phyloP scores from a whole-genome alignment of 2,888 invertebrate genomes.

The Metellina segmentata region DNA sequence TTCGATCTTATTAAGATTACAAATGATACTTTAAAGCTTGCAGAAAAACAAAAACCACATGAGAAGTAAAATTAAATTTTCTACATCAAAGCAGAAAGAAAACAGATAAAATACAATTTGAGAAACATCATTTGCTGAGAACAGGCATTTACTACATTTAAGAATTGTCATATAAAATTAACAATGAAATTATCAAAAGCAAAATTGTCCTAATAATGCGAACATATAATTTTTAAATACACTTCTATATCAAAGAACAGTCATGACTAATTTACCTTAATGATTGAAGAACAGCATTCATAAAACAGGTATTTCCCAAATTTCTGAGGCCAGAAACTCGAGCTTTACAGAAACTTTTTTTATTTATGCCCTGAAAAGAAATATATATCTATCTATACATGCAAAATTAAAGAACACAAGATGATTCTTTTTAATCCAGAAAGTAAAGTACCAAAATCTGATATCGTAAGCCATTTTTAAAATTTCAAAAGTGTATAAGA shows the following conservation, averaged over 20 bases:
- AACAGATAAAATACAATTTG: background rate
- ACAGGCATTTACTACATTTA: background rate
- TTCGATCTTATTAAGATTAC: too few species aligned
- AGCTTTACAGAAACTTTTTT: conserved; percentile 81
- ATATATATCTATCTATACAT: background rate
- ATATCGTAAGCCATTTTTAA: too few species aligned
- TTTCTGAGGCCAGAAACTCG: conserved; percentile 88
- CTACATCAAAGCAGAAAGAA: background rate
- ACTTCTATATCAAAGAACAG: too few species aligned
- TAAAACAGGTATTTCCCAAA: conserved; percentile 92
- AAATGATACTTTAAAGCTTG: too few species aligned
- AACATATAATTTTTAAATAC: too few species aligned
- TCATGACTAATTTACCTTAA: conserved; percentile 82
- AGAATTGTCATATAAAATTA: too few species aligned
- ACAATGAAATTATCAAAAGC: too few species aligned
- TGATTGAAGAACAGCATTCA: conserved; percentile 92
- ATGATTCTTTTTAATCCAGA: too few species aligned
- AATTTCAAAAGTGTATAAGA: too few species aligned
- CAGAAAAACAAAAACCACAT: background rate
- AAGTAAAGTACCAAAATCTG: too few species aligned
- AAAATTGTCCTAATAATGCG: background rate
- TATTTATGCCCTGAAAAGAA: conserved; percentile 56
- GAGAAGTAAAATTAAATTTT: background rate
- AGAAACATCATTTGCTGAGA: background rate
- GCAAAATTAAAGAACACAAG: background rate